Evolutionary conservation across 2,797 vertebrate species (phyloP), one percentile per base, ranked within the genome.

Genomic region (Oceanodroma leucorhoa): DNA sequence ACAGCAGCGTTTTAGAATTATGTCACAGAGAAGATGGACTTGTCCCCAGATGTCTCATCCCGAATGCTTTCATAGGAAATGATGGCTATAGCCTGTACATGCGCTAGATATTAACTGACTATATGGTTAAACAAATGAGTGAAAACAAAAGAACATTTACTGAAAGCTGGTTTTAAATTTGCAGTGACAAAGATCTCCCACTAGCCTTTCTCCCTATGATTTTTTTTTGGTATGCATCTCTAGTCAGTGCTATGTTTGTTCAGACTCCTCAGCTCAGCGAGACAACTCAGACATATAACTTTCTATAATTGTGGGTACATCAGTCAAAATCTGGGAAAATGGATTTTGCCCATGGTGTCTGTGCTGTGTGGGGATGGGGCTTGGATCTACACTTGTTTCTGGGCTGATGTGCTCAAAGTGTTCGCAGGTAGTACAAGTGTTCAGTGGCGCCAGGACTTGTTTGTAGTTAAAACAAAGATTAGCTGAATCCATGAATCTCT

Each of bases 151-250:
- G 20, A 83, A 48, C 9, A n/a, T 36, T 64, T 91, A 46, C 29
- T 51, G 51, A 88, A 79, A 88, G 12, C 6, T 94, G 48, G 15
- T 12, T 93, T 45, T 77, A 81, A 85, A 58, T 80, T 80, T 73
- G 4, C 30, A 62, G n/a, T 57, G 55, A 75, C 2, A 0, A 72
- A 77, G 23, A 55, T 36, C 20, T 85, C 51, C 43, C 62, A 57
- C 0, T 1, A 80, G 5, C 9, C 21, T 41, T 45, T 58, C 14
- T 43, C 20, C 45, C 18, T 18, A 15, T 26, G 34, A 8, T 30
- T 29, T 58, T 67, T 57, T 67, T 62, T 62, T 60, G 17, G 6
- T 55, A 32, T 21, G 8, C 6, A 34, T 4, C 32, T 85, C 29
- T 62, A 43, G 23, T 66, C 64, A 54, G 40, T 66, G 15, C 22